A percentile compares a stretch with the other conserved stretches of the same genome.
Conservation (phyloP, 2,888 invertebrate genomes). For the Cataglyphis albicans region DNA sequence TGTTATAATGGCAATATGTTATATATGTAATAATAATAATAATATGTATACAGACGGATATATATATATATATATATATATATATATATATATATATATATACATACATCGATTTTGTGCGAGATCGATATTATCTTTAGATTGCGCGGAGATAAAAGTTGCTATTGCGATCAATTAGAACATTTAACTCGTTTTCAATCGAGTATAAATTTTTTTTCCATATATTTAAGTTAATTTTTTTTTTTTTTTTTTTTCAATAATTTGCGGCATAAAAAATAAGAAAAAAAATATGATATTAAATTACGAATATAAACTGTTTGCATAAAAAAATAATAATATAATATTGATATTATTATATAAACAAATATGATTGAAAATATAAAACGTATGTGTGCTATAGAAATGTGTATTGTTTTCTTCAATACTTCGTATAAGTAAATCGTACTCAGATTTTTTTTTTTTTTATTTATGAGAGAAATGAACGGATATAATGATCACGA, state of each 20-base stretch:
- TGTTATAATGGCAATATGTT: conserved; percentile 69
- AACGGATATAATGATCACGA: background rate
- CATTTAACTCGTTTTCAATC: conserved; percentile 22
- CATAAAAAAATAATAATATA: conserved; percentile 31
- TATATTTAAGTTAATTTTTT: background rate
- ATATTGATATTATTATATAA: conserved; percentile 35
- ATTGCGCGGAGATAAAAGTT: conserved; percentile 34
- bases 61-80: conserved; percentile 40
- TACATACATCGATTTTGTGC: conserved; percentile 47
- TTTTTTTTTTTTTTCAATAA: background rate
- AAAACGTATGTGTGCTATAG: background rate
- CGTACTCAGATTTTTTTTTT: background rate
- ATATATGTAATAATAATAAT: conserved; percentile 44
- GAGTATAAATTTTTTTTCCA: background rate
- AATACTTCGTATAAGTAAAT: background rate
- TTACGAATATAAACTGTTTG: conserved; percentile 20
- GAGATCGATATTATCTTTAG: conserved; percentile 42
- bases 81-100: conserved; percentile 16
- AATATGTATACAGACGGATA: conserved; percentile 32
- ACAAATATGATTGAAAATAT: conserved; percentile 28
- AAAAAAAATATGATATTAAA: background rate
- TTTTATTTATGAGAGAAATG: background rate
- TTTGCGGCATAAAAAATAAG: background rate
- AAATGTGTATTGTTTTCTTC: background rate
- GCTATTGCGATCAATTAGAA: conserved; percentile 42